Evolutionary conservation across 2,113 vertebrate species (phyloP), one percentile per base, ranked within the genome.

Genomic region (Corvus cornix): DNA sequence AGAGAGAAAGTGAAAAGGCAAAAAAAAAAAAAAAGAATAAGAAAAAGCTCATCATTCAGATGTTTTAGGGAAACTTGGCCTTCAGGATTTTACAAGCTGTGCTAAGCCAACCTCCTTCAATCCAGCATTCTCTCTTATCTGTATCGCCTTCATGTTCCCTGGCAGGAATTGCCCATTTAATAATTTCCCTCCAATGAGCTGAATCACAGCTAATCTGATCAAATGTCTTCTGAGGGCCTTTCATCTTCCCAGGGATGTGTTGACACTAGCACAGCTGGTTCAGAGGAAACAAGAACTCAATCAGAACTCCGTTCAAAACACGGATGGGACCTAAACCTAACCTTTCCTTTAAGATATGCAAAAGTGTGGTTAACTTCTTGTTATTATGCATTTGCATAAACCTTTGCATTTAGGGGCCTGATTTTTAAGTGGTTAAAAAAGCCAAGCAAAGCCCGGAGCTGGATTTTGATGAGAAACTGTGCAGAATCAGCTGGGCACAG

Each of bases 171-270:
- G 90, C 89, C 84, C 84, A 92, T 91, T 96, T 97, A 96, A 96
- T 96, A 96, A 96, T 93, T 96, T 97, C 96, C 80, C 96, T 94
- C 88, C 91, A 16, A 95, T 97, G 90, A 96, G 93, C 86, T 95
- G 95, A 96, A 94, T 93, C 92, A 95, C 60, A 16, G 93, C 78
- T 97, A 96, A 96, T 96, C 96, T 96, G 96, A 96, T 94, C 94
- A 87, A 94, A 95, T 97, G 95, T 95, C 95, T 96, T 92, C 87
- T 73, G 49, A 75, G 73, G 66, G 60, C 87, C 95, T 96, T 96
- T 96, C 96, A 96, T 96, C 96, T 95, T 97, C 93, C 83, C 94
- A 56, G 90, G 93, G 95, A 96, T 96, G 91, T 96, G 95, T 95
- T 94, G 91, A 93, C 92, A 95, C 96, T 96, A 95, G 95, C 85